Evolutionary conservation across 2,797 vertebrate genomes (phyloP).

Genomic region (Leucoraja ocellata): DNA sequence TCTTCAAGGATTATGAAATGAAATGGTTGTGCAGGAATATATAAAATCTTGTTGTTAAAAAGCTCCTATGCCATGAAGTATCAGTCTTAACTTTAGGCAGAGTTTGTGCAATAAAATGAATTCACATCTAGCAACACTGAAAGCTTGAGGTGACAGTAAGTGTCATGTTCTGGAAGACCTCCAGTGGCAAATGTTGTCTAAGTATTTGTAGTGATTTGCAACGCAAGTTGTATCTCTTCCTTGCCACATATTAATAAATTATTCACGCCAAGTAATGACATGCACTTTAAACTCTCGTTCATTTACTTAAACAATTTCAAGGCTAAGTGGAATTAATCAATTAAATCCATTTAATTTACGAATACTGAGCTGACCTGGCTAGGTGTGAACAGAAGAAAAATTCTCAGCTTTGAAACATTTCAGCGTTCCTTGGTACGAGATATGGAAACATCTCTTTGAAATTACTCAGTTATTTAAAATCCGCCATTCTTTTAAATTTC

Average conservation of each 20-base stretch:
- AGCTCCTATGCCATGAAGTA: not conserved
- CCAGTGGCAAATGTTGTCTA: not conserved
- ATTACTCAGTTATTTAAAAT: not conserved
- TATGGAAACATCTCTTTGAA: not conserved
- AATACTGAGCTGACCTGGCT: not conserved
- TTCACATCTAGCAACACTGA: too few relatives aligned
- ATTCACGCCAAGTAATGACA: not conserved
- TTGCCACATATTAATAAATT: not conserved
- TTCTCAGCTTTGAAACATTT: not conserved
- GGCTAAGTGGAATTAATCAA: not conserved
- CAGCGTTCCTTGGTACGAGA: too few relatives aligned
- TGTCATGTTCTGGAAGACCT: not conserved
- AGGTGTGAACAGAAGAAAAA: not conserved
- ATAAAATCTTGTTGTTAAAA: not conserved
- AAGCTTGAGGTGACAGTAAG: not conserved
- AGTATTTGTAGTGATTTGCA: not conserved
- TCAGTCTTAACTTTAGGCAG: not conserved
- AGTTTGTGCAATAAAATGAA: not conserved
- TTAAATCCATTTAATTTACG: not conserved
- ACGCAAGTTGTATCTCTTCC: too few relatives aligned
- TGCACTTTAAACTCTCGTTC: not conserved
- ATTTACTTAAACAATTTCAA: not conserved
- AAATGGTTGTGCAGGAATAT: not conserved
- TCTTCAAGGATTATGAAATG: not conserved
- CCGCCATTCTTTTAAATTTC: not conserved